A percentile compares a stretch with the other conserved stretches of the same genome.
These are phyloP conservation scores for Gambusia holbrooki DNA, from an alignment of 2,113 vertebrate genomes.

Conservation along the genomic window DNA sequence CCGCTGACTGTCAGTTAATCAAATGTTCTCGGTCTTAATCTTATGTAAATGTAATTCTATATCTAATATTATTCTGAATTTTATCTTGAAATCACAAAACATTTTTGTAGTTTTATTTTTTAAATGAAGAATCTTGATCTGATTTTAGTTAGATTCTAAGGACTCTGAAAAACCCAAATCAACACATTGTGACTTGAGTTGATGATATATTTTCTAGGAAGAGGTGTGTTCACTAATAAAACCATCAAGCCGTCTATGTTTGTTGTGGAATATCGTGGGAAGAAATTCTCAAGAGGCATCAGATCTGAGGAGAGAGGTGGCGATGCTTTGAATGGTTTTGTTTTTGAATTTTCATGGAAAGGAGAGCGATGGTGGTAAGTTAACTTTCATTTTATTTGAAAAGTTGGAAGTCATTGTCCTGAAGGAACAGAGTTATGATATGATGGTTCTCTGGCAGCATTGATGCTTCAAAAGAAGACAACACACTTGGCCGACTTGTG, in stretches of 20 bases:
- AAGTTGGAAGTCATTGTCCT: background rate
- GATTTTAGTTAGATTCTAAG: too few relatives aligned
- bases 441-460: constrained; percentile 28
- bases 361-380: constrained; percentile 48
- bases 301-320: background rate
- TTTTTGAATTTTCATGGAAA: constrained; percentile 46
- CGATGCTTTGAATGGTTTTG: constrained; percentile 19
- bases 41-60: too few relatives aligned
- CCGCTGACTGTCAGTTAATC: too few relatives aligned
- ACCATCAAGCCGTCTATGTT: constrained; percentile 31
- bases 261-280: constrained; percentile 57
- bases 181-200: background rate
- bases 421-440: background rate
- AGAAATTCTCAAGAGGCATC: background rate
- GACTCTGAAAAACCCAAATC: too few relatives aligned
- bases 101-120: too few relatives aligned
- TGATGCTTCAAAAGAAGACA: constrained; percentile 29
- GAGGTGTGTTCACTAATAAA: constrained; percentile 30
- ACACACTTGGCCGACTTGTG: constrained; percentile 46
- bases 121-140: too few relatives aligned
- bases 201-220: constrained; percentile 22
- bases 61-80: too few relatives aligned
- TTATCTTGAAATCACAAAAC: too few relatives aligned
- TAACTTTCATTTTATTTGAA: background rate
- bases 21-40: too few relatives aligned